Evolutionary conservation across 2,113 vertebrate species (phyloP), one percentile per base, ranked within the genome.

Genomic region (Cygnus buccinator): DNA sequence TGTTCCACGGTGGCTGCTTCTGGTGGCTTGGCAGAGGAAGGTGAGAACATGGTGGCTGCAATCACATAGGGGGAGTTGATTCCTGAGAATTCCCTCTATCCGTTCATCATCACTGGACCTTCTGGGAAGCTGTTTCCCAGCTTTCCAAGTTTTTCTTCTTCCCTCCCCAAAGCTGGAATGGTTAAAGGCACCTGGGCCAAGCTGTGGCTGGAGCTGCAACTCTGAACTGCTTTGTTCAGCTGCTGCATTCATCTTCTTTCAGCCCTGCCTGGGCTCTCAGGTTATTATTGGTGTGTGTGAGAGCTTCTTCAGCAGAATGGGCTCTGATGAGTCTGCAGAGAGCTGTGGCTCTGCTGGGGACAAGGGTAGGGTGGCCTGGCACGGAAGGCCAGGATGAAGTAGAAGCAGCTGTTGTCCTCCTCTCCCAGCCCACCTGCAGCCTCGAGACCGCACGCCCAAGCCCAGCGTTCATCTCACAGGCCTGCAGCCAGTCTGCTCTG

Each of bases 331-430:
- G 46, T 72, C 61, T 84, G 57, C 22, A 74, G 66, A 63, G 68
- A 76, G 66, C 48, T 0, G 0, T 63, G 43, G 67, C 31, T 88
- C 41, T 94, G 41, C 55, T 71, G 44, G 10, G 67, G 26, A 43
- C 2, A 8, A 84, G 44, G 54, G 20, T 79, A 82, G 37, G 26
- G 23, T 84, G 35, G 46, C 35, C 70, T 94, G 86, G 88, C 85
- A 92, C 0, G 0, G 28, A 46, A 65, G 31, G 63, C 63, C 7
- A 67, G 63, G 23, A 43, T 95, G 93, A 97, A 97, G 95, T 50
- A 91, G 91, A 50, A 82, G 57, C 89, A 94, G 92, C 80, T 96
- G 95, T 5, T 95, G 84, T 72, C 58, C 35, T 61, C 43, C 7
- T 78, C 61, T 48, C 33, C 52, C 75, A 87, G 22, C n/a, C 82